A percentile compares a stretch with the other conserved stretches of the same genome.
Conservation (phyloP, 2,888 invertebrate species). For the Schizaphis graminum region DNA sequence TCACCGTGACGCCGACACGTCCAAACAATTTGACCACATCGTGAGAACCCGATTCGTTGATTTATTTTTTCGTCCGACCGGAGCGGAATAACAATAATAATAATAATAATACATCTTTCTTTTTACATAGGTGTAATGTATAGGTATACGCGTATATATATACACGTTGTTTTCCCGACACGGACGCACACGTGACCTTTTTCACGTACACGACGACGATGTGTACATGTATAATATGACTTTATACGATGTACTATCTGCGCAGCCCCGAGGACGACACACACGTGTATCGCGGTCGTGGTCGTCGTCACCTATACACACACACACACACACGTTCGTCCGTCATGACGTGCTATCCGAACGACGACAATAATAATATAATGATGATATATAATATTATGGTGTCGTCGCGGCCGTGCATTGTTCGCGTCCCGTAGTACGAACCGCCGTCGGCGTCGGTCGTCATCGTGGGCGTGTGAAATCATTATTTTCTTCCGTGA, state of each 20-base stretch:
- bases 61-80: not conserved
- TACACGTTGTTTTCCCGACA: conserved; percentile 17
- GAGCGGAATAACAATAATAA: conserved; percentile 5
- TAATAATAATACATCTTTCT: conserved; percentile 13
- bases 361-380: not conserved
- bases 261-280: conserved; percentile 31
- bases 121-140: not conserved
- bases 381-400: not conserved
- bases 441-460: not conserved
- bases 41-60: conserved; percentile 63
- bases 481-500: conserved; percentile 48
- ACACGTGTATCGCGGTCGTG: conserved; percentile 4
- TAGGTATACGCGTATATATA: not conserved
- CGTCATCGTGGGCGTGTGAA: conserved; percentile 62
- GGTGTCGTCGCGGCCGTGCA: not conserved
- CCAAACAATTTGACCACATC: conserved; percentile 63
- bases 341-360: not conserved
- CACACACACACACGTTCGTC: not conserved
- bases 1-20: conserved; percentile 64
- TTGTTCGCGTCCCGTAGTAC: conserved; percentile 32
- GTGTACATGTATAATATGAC: not conserved
- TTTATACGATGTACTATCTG: not conserved
- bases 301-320: conserved; percentile 16
- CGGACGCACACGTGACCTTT: conserved; percentile 65
- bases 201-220: conserved; percentile 19